phyloP scores from a whole-genome alignment of 2,797 vertebrate species.

The Tenualosa thibaudeaui region DNA sequence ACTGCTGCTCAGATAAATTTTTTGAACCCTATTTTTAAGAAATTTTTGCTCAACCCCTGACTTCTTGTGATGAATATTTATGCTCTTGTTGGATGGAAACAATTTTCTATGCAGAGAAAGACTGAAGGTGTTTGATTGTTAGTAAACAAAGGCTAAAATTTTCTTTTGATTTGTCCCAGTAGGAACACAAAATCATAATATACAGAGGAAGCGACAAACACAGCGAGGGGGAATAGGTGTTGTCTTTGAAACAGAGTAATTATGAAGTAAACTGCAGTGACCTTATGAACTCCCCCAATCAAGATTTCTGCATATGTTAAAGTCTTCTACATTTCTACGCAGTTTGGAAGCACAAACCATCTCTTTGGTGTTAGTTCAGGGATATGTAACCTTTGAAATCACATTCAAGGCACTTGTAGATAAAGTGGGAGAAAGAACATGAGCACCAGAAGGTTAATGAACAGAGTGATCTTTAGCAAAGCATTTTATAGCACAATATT shows the following conservation, averaged over 20 bases:
- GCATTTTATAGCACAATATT: not conserved
- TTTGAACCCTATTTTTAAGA: not conserved
- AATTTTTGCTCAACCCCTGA: not conserved
- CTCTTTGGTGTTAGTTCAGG: not conserved
- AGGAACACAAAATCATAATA: not conserved
- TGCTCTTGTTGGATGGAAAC: not conserved
- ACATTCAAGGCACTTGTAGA: not conserved
- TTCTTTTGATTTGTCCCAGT: conserved; percentile 12
- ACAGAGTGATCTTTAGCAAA: not conserved
- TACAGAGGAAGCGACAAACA: not conserved
- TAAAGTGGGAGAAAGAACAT: not conserved
- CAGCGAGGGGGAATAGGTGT: not conserved
- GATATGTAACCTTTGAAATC: not conserved
- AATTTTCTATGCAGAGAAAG: not conserved
- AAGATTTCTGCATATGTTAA: not conserved
- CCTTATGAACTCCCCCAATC: not conserved
- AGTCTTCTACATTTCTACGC: not conserved
- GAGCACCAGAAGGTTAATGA: no score
- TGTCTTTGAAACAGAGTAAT: not conserved
- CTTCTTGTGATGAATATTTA: not conserved
- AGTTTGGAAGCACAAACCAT: not conserved
- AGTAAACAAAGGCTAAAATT: not conserved
- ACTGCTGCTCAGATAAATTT: not conserved
- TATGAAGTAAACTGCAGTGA: not conserved
- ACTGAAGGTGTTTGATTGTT: not conserved